Evolutionary conservation across 2,888 invertebrate species (phyloP).

Genomic region (Icerya purchasi): DNA sequence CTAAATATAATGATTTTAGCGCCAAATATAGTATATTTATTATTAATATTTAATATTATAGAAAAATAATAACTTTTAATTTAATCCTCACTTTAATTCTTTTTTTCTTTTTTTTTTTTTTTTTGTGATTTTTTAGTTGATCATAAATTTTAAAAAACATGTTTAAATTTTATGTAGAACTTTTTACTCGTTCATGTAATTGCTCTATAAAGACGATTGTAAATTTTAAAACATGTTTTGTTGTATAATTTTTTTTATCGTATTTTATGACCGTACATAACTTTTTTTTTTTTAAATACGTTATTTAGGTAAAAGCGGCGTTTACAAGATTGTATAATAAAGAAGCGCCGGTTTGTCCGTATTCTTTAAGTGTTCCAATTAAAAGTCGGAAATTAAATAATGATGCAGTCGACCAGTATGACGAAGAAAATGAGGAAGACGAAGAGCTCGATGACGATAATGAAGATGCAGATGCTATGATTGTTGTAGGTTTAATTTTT

Average conservation of each 20-base stretch:
- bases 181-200: too few species aligned
- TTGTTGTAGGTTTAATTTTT: slow-evolving; percentile 49
- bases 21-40: background rate
- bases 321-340: slow-evolving; percentile 88
- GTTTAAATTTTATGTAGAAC: too few species aligned
- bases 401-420: slow-evolving; percentile 22
- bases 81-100: too few species aligned
- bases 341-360: slow-evolving; percentile 49
- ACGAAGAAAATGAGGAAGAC: slow-evolving; percentile 23
- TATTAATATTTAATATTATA: background rate
- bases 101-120: too few species aligned
- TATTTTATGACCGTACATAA: too few species aligned
- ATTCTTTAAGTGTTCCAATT: slow-evolving; percentile 38
- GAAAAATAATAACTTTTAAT: too few species aligned
- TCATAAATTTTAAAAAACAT: too few species aligned
- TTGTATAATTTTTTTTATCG: too few species aligned
- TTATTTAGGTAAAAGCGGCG: slow-evolving; percentile 85
- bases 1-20: background rate
- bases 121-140: too few species aligned
- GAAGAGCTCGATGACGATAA: slow-evolving; percentile 29
- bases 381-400: slow-evolving; percentile 36
- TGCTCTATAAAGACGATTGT: too few species aligned
- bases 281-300: too few species aligned
- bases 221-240: too few species aligned
- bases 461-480: slow-evolving; percentile 47